phyloP scores from a whole-genome alignment of 2,113 vertebrate genomes.

The Amblyornis subalaris region DNA sequence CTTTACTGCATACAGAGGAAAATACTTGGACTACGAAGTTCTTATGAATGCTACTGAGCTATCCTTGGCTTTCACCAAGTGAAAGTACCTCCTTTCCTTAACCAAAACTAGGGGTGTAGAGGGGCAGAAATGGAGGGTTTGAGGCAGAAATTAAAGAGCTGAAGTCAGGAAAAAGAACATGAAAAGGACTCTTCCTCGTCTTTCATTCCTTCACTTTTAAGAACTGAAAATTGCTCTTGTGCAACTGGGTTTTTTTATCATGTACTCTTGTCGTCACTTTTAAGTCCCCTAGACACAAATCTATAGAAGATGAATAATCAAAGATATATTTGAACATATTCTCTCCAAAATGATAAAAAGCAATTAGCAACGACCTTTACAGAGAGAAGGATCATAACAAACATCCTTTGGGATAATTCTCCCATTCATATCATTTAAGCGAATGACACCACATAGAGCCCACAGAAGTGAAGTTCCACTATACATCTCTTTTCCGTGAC shows the following conservation, averaged over 20 bases:
- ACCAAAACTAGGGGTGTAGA: neutral
- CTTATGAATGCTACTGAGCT: neutral
- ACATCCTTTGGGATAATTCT: neutral
- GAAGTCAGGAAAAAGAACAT: neutral
- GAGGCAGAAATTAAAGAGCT: neutral
- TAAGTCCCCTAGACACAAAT: neutral
- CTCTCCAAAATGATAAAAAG: neutral
- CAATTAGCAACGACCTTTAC: neutral
- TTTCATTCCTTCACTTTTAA: neutral
- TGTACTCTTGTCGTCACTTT: neutral
- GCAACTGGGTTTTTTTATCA: neutral
- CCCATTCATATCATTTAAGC: conserved; percentile 1
- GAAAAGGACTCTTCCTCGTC: neutral
- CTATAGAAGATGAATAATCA: neutral
- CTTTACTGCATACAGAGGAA: neutral
- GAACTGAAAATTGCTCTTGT: neutral
- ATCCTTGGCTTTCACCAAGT: neutral
- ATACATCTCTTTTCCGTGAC: neutral
- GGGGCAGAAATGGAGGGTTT: neutral
- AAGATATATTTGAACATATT: neutral
- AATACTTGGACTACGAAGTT: neutral
- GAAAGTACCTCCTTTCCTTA: neutral
- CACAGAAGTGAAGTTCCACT: neutral
- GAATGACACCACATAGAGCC: neutral
- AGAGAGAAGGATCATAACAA: neutral